Evolutionary conservation across 2,888 invertebrate genomes (phyloP).

Genomic region (Rhaphigaster nebulosa): DNA sequence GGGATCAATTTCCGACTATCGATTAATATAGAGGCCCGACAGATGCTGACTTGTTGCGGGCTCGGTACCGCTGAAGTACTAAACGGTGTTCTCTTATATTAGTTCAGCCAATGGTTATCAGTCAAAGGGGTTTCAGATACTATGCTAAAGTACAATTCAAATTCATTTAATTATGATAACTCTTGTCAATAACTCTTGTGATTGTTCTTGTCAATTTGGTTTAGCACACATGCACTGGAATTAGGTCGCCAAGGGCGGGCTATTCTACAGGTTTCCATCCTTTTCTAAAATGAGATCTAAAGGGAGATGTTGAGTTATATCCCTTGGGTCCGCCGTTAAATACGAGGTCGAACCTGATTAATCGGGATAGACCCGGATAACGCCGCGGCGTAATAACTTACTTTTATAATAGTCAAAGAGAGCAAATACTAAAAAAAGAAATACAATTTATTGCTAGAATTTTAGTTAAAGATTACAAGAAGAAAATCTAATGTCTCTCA

Average conservation of each 20-base stretch:
- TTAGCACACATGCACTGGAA: neutral
- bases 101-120: neutral
- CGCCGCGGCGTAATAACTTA: too few species aligned
- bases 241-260: neutral
- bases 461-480: too few species aligned
- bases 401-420: too few species aligned
- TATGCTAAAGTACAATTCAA: neutral
- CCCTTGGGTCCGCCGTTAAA: too few species aligned
- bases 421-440: too few species aligned
- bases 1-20: constrained; percentile 32
- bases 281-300: too few species aligned
- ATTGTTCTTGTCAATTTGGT: neutral
- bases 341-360: too few species aligned
- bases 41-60: constrained; percentile 12
- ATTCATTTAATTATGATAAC: neutral
- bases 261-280: too few species aligned
- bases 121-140: neutral
- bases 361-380: too few species aligned
- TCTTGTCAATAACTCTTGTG: neutral
- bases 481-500: too few species aligned
- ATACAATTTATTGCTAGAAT: too few species aligned
- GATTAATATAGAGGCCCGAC: neutral
- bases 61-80: neutral
- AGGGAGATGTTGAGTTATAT: too few species aligned
- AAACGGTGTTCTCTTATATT: neutral